phyloP scores from a whole-genome alignment of 2,797 vertebrate species.

The Neosilurus mollespiculum region DNA sequence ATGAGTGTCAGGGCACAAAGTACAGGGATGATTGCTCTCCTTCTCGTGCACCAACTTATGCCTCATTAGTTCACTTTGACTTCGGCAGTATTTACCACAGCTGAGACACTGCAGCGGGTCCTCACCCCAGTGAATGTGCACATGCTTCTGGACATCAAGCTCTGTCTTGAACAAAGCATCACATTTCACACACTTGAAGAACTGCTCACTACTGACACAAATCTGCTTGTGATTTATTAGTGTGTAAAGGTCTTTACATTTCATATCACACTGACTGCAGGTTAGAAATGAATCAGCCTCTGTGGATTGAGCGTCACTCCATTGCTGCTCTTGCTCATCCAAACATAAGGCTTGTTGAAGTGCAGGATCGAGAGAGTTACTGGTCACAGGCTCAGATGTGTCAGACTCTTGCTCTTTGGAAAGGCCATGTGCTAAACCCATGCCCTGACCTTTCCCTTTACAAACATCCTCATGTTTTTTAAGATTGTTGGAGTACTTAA shows the following conservation, averaged over 20 bases:
- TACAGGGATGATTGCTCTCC: constrained; percentile 44
- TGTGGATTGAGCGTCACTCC: not conserved
- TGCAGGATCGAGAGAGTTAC: not conserved
- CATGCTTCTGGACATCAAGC: constrained; percentile 49
- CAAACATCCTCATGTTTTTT: constrained; percentile 44
- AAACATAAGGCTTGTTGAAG: not conserved
- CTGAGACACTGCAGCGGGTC: constrained; percentile 47
- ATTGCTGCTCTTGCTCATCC: not conserved
- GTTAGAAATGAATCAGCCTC: not conserved
- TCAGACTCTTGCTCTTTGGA: not conserved
- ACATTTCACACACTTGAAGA: constrained; percentile 47
- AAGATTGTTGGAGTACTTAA: constrained; percentile 42
- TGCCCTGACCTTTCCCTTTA: not conserved
- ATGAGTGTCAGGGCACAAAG: constrained; percentile 45
- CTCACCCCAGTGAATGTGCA: constrained; percentile 46
- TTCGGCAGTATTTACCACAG: constrained; percentile 47
- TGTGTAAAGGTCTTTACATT: constrained; percentile 15
- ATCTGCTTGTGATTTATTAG: constrained; percentile 25
- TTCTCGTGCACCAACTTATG: constrained; percentile 45
- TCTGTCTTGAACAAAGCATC: constrained; percentile 39
- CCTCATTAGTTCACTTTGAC: constrained; percentile 37
- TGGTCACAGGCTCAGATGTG: not conserved
- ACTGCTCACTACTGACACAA: constrained; percentile 10
- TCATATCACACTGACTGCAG: not conserved
- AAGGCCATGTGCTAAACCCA: not conserved